Conservation (phyloP, 2,797 vertebrate species). For the Pangasius krempfi region DNA sequence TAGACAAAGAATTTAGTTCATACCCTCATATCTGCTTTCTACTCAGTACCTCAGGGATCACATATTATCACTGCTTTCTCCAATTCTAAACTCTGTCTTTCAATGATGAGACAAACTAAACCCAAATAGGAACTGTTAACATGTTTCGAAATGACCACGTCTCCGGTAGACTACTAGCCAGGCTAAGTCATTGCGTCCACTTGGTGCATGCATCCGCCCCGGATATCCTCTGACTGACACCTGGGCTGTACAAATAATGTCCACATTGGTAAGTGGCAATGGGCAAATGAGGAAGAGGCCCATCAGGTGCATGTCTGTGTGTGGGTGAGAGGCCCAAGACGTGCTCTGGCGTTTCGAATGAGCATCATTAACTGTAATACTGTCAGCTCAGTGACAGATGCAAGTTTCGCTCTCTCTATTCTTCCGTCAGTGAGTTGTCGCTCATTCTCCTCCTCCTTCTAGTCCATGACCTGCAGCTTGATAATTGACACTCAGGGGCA, state of each 20-base stretch:
- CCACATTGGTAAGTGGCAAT: not conserved
- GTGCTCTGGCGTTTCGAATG: slow-evolving; percentile 66
- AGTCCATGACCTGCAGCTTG: slow-evolving; percentile 38
- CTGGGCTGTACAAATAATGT: not conserved
- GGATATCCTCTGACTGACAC: not conserved
- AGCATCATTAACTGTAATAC: slow-evolving; percentile 74
- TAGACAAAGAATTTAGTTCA: not conserved
- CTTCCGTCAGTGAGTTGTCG: slow-evolving; percentile 70
- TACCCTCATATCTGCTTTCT: not conserved
- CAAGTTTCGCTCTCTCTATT: slow-evolving; percentile 66
- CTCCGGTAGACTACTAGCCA: not conserved
- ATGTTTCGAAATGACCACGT: not conserved
- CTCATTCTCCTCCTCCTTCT: slow-evolving; percentile 51
- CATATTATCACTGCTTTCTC: too few relatives aligned
- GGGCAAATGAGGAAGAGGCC: slow-evolving; percentile 8
- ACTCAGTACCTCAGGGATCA: too few relatives aligned
- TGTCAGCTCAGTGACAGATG: slow-evolving; percentile 70
- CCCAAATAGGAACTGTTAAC: not conserved
- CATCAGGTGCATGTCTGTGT: slow-evolving; percentile 25
- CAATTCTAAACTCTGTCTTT: not conserved
- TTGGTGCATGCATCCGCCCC: not conserved
- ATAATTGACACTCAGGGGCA: slow-evolving; percentile 36
- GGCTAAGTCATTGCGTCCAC: not conserved
- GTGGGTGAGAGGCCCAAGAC: slow-evolving; percentile 61
- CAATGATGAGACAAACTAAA: not conserved